These are phyloP conservation scores for Telmatherina bonti DNA, from an alignment of 2,797 vertebrate species.

Conservation along the genomic window DNA sequence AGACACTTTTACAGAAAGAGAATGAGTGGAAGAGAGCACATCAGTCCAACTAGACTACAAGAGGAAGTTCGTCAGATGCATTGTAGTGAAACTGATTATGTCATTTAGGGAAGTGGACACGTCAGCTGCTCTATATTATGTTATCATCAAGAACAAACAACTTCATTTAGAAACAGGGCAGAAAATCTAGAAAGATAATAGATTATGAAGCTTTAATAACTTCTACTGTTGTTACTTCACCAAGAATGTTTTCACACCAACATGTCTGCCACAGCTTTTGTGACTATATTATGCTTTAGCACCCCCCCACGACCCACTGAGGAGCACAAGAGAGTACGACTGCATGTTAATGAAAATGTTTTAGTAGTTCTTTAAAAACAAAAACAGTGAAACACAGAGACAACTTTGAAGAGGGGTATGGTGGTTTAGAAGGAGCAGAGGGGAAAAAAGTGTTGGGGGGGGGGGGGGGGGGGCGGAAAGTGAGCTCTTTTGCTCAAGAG, in stretches of 20 bases:
- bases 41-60: constrained; percentile 10
- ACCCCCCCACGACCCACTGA: background rate
- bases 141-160: constrained; percentile 1
- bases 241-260: background rate
- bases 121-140: background rate
- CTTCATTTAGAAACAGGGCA: background rate
- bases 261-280: background rate
- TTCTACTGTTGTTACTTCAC: background rate
- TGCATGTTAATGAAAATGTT: constrained; percentile 56
- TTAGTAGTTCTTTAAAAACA: constrained; percentile 54
- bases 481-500: constrained; percentile 75
- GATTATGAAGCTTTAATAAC: background rate
- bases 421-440: constrained; percentile 49
- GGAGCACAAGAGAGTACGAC: constrained; percentile 3
- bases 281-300: background rate
- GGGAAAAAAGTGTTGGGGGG: constrained; percentile 23
- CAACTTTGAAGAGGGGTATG: constrained; percentile 37
- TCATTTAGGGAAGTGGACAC: background rate
- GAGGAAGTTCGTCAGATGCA: background rate
- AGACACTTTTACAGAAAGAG: constrained; percentile 46
- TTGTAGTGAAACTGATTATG: background rate
- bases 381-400: constrained; percentile 33
- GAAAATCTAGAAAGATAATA: background rate
- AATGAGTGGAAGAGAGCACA: constrained; percentile 17
- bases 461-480: constrained; percentile 37